Evolutionary conservation across 2,888 invertebrate genomes (phyloP).

Genomic region (Dorcus parallelipipedus): DNA sequence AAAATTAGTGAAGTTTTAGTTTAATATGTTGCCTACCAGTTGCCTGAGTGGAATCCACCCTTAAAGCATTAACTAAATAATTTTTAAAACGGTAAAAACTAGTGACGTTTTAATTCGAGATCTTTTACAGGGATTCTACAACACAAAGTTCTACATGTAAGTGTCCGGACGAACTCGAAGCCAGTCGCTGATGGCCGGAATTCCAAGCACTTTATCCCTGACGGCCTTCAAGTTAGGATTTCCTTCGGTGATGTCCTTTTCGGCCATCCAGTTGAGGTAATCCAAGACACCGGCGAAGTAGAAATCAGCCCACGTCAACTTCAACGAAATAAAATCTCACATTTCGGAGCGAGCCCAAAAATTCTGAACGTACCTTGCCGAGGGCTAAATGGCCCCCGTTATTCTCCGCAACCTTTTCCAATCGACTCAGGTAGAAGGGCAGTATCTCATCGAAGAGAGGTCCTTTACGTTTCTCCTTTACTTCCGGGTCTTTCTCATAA

Average conservation of each 20-base stretch:
- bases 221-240: constrained; percentile 57
- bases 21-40: too few relatives aligned
- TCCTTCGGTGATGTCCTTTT: constrained; percentile 54
- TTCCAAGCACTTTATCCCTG: constrained; percentile 53
- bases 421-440: constrained; percentile 57
- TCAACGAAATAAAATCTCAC: too few relatives aligned
- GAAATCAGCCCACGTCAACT: constrained; percentile 63
- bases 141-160: constrained; percentile 1
- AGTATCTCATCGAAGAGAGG: constrained; percentile 52
- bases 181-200: constrained; percentile 63
- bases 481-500: constrained; percentile 54
- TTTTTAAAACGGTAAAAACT: too few relatives aligned
- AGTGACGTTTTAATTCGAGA: too few relatives aligned
- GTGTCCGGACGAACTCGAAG: constrained; percentile 57
- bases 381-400: constrained; percentile 60
- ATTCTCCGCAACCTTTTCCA: constrained; percentile 57
- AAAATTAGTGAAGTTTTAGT: too few relatives aligned
- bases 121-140: too few relatives aligned
- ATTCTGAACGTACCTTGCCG: constrained; percentile 35
- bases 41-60: too few relatives aligned
- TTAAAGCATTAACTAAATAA: too few relatives aligned
- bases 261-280: constrained; percentile 58
- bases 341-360: too few relatives aligned
- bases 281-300: constrained; percentile 58
- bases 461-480: constrained; percentile 53